Base-by-base conservation (phyloP, 1,140 invertebrate genomes). In the Anthonomus grandis region DNA sequence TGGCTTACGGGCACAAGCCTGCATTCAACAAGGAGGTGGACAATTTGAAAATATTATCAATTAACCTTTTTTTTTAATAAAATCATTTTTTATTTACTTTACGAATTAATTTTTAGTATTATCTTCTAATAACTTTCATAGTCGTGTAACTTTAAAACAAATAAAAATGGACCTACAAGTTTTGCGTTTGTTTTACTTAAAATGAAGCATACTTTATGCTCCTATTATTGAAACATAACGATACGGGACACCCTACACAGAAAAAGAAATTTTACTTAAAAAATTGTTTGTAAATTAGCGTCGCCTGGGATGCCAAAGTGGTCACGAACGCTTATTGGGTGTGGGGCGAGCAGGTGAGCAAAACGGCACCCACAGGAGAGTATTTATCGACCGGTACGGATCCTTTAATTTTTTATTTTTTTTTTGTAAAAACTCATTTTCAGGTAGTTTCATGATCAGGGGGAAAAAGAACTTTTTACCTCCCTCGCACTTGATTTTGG, bases 381-480 rank as follows among this genome's bases (percentile, higher is more conserved):
- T 99, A 97, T 75, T 80, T 99, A 41, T 87, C 90, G 5, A 91
- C 88, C 12, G 57, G 56, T 58, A 51, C 38, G 13, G 18, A 27
- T 18, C 3, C 2, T 21, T 21, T 24, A 15, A 47, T 27, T 24
- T 25, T 46, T 15, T 17, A 5, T 12, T 5, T 13, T 41, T 41
- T 13, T 13, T 41, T 41, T 13, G 13, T 13, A 3, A 34, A 13
- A 41, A 3, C 38, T n/a, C 38, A 41, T 18, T 58, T 58, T 45
- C 39, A 58, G 95, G 96, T 58, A 95, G 93, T 60, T 99, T 99
- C 73, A 99, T 99, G 95, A 93, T 99, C 69, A 81, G 95, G 59
- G 97, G 96, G 15, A 97, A 94, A 73, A 98, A 98, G 76, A 99
- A 99, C 78, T 98, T 92, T 75, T 75, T 98, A 10, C 92, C 93